These are phyloP conservation scores for Hirudo medicinalis DNA, from an alignment of 1,140 invertebrate species.

Conservation along the genomic window DNA sequence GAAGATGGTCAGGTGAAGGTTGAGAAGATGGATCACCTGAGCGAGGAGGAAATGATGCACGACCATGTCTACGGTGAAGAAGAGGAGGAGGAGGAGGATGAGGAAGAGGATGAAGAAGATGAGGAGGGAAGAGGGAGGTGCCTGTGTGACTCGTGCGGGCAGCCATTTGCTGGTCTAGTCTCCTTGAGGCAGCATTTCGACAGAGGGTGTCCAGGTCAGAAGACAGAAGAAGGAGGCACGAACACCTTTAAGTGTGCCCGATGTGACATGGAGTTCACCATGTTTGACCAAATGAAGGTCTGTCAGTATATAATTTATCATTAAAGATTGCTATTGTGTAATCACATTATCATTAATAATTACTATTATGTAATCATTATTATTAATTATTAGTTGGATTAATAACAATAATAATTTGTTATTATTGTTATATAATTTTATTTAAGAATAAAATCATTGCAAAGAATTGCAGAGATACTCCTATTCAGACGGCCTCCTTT, in stretches of 20 bases:
- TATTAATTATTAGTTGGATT: no score
- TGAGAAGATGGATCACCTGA: slow-evolving; percentile 1
- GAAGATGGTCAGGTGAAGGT: background rate
- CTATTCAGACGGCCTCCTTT: no score
- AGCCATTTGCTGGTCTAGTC: background rate
- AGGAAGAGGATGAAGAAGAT: slow-evolving; percentile 1
- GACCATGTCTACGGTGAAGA: background rate
- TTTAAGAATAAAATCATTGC: no score
- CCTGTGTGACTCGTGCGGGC: slow-evolving; percentile 14
- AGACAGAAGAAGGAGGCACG: background rate
- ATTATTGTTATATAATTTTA: no score
- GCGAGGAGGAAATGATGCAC: background rate
- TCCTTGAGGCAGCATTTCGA: background rate
- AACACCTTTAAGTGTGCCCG: slow-evolving; percentile 4
- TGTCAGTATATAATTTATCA: background rate
- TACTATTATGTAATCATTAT: background rate
- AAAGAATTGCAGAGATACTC: no score
- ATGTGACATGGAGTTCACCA: slow-evolving; percentile 9
- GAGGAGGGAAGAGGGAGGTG: background rate
- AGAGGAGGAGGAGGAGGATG: background rate
- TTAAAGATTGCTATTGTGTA: background rate
- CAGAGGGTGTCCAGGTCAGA: background rate
- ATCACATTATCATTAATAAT: background rate
- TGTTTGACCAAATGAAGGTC: slow-evolving; percentile 6
- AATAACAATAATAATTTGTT: no score